Base-by-base conservation (phyloP, 2,113 vertebrate species). In the Chlamydotis undulata region DNA sequence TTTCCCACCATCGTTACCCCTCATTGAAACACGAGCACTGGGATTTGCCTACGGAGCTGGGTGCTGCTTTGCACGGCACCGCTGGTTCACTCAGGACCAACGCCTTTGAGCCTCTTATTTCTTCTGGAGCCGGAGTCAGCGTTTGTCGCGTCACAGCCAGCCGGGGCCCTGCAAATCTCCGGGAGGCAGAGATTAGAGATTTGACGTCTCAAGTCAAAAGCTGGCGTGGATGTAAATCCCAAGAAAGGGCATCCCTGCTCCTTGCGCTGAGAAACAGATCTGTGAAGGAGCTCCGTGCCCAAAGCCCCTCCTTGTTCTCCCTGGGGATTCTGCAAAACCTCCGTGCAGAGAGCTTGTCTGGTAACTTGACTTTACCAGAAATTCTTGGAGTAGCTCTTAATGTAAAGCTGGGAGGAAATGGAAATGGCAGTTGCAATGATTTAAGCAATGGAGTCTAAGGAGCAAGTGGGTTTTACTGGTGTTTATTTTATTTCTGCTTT, bases 161-260 rank as follows among this genome's bases (percentile, higher is more conserved):
- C 55, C 12, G 2, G 3, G 50, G 70, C 83, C 43, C 68, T 52
- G 73, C 86, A 89, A 83, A 87, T 94, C 93, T 91, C 41, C 87
- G 39, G 56, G 31, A 69, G 75, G 85, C 95, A 94, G 95, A 95
- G 93, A 94, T 95, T 59, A 93, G 79, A 83, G 89, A 25, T 78
- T 43, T 94, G 89, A 92, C 35, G 29, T 49, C 55, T 6, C 2
- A 33, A 92, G 61, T 84, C 69, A 91, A 93, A 93, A 93, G 93
- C 95, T 90, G 79, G 12, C 71, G 90, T 23, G 71, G 88, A 35
- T 65, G 12, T 64, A 94, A 93, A 83, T 83, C 75, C 90, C 56
- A 57, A 39, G 93, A 37, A 91, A 83, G 63, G 26, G 2, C 60
- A 74, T 63, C 89, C 60, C 91, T 74, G 76, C 55, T 78, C 84